A percentile compares a stretch with the other conserved stretches of the same genome.
Evolutionary conservation across 2,888 invertebrate species (phyloP).

Genomic region (Cinara cedri): DNA sequence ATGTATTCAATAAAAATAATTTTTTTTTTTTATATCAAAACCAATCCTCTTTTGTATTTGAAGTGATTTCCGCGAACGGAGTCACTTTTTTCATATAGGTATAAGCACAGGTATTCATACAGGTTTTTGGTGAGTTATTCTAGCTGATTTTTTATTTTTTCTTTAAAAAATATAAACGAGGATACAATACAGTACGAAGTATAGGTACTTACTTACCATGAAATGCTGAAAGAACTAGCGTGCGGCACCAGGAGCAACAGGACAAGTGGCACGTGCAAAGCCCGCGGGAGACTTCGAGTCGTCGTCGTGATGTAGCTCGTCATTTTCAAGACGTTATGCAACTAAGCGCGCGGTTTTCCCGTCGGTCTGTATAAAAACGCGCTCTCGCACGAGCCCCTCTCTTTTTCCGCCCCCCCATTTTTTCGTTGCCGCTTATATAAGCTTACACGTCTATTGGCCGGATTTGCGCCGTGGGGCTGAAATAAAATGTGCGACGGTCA

Average conservation of each 20-base stretch:
- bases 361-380: conserved; percentile 29
- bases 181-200: too few species aligned
- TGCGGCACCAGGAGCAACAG: neutral
- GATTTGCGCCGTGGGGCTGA: too few species aligned
- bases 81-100: too few species aligned
- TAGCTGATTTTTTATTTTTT: too few species aligned
- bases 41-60: too few species aligned
- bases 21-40: too few species aligned
- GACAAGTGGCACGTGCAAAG: neutral
- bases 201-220: conserved; percentile 21
- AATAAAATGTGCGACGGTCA: too few species aligned
- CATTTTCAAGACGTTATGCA: conserved; percentile 54
- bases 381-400: conserved; percentile 4
- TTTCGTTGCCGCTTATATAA: neutral
- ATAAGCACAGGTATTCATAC: too few species aligned
- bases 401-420: neutral
- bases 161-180: too few species aligned
- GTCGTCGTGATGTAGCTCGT: conserved; percentile 1
- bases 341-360: conserved; percentile 40
- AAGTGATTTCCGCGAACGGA: too few species aligned
- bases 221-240: conserved; percentile 18
- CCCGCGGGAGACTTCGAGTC: neutral
- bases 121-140: too few species aligned
- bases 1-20: too few species aligned
- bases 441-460: neutral